These are phyloP conservation scores for Papilio gigon DNA, from an alignment of 2,888 invertebrate species.

Conservation along the genomic window DNA sequence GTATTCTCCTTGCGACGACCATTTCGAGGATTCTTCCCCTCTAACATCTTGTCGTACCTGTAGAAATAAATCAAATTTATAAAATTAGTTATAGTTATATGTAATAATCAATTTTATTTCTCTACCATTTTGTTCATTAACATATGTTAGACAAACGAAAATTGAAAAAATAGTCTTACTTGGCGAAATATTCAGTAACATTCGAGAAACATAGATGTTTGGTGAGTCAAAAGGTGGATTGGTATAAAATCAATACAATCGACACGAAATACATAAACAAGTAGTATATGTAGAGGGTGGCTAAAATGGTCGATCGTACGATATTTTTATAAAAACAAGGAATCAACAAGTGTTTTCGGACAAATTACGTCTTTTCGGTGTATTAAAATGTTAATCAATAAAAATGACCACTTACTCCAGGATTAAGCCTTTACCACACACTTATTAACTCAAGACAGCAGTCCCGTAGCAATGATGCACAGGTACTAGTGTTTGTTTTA, in stretches of 20 bases:
- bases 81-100: neutral
- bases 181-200: neutral
- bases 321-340: neutral
- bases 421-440: neutral
- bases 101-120: neutral
- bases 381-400: neutral
- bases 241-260: neutral
- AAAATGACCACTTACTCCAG: neutral
- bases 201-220: neutral
- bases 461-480: neutral
- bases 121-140: neutral
- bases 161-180: neutral
- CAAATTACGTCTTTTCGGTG: neutral
- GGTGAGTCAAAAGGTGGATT: neutral
- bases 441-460: neutral
- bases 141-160: neutral
- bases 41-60: slow-evolving; percentile 89
- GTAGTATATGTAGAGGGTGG: neutral
- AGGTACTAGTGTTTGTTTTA: neutral
- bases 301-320: neutral
- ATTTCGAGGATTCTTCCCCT: slow-evolving; percentile 81
- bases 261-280: neutral
- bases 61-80: slow-evolving; percentile 6
- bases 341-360: neutral
- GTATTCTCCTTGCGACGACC: slow-evolving; percentile 52